Percentiles rank a stretch among this genome's conserved stretches.
Conservation (phyloP, 2,113 vertebrate species). For the Strix aluco region DNA sequence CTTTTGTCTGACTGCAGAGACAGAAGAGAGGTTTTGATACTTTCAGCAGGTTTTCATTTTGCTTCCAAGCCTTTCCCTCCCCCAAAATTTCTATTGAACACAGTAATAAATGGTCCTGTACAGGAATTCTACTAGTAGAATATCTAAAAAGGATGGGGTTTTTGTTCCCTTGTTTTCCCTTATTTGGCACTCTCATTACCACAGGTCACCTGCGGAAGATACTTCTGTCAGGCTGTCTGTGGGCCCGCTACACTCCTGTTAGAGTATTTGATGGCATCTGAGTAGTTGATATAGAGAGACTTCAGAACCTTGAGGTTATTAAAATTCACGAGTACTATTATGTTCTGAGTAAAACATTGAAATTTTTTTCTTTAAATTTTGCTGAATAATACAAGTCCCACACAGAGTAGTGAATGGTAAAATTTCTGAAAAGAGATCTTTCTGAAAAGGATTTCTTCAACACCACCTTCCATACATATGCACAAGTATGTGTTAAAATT, state of each 20-base stretch:
- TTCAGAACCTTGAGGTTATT: neutral
- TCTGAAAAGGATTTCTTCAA: neutral
- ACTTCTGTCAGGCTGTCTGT: neutral
- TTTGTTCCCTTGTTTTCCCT: neutral
- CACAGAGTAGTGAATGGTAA: neutral
- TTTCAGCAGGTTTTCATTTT: neutral
- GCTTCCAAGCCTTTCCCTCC: neutral
- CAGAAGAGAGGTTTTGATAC: neutral
- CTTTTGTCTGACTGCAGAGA: neutral
- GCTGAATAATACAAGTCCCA: neutral
- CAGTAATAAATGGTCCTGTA: neutral
- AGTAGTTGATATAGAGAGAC: neutral
- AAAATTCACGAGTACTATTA: neutral
- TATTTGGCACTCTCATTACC: neutral
- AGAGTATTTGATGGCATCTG: neutral
- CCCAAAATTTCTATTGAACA: neutral
- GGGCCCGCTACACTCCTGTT: neutral
- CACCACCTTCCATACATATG: no score
- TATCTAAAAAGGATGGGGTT: neutral
- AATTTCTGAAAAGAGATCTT: neutral
- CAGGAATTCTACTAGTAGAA: neutral
- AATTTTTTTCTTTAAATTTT: neutral
- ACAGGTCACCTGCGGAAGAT: neutral
- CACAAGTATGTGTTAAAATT: neutral
- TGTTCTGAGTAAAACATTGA: neutral